Conservation (phyloP, 2,797 vertebrate species). For the Pterois miles region DNA sequence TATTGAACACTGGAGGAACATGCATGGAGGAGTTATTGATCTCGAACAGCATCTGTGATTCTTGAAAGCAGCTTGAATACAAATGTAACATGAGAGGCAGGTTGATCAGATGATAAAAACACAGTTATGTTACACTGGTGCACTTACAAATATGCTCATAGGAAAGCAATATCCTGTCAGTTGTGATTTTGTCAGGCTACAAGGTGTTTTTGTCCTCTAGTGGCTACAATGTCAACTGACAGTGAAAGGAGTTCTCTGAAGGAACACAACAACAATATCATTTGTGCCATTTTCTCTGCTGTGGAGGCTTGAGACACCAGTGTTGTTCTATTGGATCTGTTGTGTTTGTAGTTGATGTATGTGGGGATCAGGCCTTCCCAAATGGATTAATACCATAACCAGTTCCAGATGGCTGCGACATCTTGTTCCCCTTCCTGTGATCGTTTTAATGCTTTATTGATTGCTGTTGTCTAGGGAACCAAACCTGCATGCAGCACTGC, state of each 20-base stretch:
- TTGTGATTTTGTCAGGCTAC: neutral
- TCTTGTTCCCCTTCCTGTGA: constrained; percentile 74
- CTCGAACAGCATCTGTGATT: neutral
- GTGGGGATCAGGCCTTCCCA: constrained; percentile 54
- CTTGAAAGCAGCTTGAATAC: neutral
- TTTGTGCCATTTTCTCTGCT: constrained; percentile 39
- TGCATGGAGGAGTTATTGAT: constrained; percentile 19
- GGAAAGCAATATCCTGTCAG: neutral
- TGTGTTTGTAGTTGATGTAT: constrained; percentile 65
- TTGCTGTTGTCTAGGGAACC: constrained; percentile 69
- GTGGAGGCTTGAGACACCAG: constrained; percentile 26
- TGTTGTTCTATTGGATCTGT: constrained; percentile 51
- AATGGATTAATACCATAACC: constrained; percentile 79
- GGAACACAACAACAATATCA: constrained; percentile 42
- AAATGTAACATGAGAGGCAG: neutral
- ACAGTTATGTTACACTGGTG: neutral
- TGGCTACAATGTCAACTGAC: constrained; percentile 29
- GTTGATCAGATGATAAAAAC: neutral
- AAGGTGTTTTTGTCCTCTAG: neutral
- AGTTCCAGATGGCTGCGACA: constrained; percentile 74
- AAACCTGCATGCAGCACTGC: constrained; percentile 45
- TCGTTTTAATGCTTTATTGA: constrained; percentile 83
- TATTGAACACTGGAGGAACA: neutral
- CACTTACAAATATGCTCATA: neutral
- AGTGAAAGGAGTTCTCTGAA: constrained; percentile 8